These are phyloP conservation scores for Blastomussa wellsi DNA, from an alignment of 92 coral and sea anemone species.

Conservation along the genomic window DNA sequence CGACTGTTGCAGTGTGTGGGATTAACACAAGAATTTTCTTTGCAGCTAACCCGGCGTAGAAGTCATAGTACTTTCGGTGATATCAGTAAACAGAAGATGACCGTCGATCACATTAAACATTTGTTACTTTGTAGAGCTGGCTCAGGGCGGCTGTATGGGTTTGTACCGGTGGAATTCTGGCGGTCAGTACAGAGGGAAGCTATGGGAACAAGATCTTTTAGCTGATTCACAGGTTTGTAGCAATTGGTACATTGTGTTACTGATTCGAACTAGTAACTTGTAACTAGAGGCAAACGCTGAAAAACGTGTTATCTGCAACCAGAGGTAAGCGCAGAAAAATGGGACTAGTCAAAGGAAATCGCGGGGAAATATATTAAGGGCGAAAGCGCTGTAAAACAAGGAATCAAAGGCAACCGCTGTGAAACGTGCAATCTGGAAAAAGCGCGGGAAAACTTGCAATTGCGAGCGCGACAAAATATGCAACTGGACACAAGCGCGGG, in stretches of 20 bases:
- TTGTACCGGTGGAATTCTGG: constrained; percentile 94
- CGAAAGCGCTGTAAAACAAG: no score
- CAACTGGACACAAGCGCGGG: neutral
- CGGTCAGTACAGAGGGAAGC: constrained; percentile 88
- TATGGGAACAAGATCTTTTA: constrained; percentile 88
- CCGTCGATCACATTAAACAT: neutral
- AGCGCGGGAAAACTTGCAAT: neutral
- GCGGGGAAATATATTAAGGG: no score
- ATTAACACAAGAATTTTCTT: neutral
- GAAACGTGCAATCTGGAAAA: no score
- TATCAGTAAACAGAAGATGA: neutral
- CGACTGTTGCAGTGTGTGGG: neutral
- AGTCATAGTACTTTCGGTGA: neutral
- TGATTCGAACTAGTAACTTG: neutral
- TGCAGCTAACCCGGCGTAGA: no score
- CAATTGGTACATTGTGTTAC: neutral
- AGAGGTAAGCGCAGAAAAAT: neutral
- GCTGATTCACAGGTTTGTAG: constrained; percentile 85
- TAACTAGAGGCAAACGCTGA: no score
- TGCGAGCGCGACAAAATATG: neutral
- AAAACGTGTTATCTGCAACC: neutral
- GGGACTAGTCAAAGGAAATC: no score
- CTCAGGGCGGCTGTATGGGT: constrained; percentile 96
- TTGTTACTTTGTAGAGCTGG: constrained; percentile 60
- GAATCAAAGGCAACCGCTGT: no score